Evolutionary conservation across 2,888 invertebrate genomes (phyloP), one percentile per base, ranked within the genome.

Genomic region (Scaptomyza reducta): DNA sequence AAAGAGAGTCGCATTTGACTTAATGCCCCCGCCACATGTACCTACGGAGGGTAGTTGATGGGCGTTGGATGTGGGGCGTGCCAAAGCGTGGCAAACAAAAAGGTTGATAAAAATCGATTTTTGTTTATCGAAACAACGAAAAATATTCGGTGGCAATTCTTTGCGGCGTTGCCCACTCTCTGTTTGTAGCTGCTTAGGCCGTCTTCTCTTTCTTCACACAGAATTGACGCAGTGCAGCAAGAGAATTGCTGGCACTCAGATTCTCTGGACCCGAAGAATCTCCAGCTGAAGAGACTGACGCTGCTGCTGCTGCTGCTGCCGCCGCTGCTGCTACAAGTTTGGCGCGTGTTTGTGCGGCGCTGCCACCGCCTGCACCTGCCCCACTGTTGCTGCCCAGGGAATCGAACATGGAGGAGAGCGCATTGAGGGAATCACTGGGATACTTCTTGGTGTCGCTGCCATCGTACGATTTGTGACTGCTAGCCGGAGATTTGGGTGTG

Each of bases 211-310:
- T 97, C 93, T 98, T 98, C 92, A 98, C 98, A 93, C 98, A 97
- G 60, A 99, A 94, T 92, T 98, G 98, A 91, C 99, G 98, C 75
- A 99, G 92, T 33, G 98, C 98, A 50, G 98, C 98, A 78, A 99
- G 92, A 38, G 99, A 98, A 91, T 99, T 98, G 89, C 97, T 95
- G 38, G 89, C 89, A 61, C 85, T 88, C 25, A 91, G 88, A 76
- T 91, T 91, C 72, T 90, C 91, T 16, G 90, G 87, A 3, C 84
- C 76, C 42, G 88, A 74, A 6, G 74, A 11, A 10, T 57, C 71
- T 47, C 25, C 53, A 1, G 10, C 38, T 2, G 63, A 35, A 1
- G 13, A 38, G 0, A 25, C 40, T 0, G 14, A 22, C 2, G 60
- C 14, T 22, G 22, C 41, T 3, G 31, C 63, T 0, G 57, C 74